Percentiles rank a stretch among this genome's conserved stretches.
Evolutionary conservation across 2,888 invertebrate species (phyloP).

Genomic region (Nebria salina): DNA sequence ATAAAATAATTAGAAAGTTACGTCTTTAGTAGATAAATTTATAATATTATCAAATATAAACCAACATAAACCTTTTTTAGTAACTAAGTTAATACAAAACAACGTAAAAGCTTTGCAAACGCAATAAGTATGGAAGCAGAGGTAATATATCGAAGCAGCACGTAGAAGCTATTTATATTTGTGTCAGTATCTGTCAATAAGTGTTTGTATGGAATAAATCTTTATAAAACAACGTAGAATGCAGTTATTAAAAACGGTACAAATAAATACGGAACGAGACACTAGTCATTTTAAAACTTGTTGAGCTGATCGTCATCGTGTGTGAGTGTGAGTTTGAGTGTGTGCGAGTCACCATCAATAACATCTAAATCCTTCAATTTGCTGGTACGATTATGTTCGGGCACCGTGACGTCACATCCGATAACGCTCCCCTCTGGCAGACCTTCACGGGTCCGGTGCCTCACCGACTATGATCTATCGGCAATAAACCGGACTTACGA

Average conservation of each 20-base stretch:
- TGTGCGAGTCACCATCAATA: constrained; percentile 35
- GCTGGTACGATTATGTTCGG: constrained; percentile 44
- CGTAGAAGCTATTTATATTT: background rate
- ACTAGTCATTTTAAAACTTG: constrained; percentile 33
- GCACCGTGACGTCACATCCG: constrained; percentile 39
- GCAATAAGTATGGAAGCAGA: background rate
- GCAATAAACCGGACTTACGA: constrained; percentile 46
- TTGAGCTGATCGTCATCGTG: constrained; percentile 16
- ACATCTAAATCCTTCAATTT: constrained; percentile 46
- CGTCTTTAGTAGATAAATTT: background rate
- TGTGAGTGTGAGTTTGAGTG: background rate
- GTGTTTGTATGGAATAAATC: background rate
- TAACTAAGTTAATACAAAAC: background rate
- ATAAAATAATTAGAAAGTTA: too few relatives aligned
- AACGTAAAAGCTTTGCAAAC: background rate
- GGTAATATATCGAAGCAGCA: background rate
- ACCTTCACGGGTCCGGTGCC: constrained; percentile 12
- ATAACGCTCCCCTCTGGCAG: constrained; percentile 28
- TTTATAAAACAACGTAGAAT: background rate
- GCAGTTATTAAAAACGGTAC: background rate
- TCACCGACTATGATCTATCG: constrained; percentile 42
- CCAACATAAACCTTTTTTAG: background rate
- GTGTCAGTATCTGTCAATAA: constrained; percentile 3
- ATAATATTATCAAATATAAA: background rate
- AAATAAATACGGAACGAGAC: background rate